phyloP scores from a whole-genome alignment of 2,888 invertebrate genomes.

The Epiblema foenella region DNA sequence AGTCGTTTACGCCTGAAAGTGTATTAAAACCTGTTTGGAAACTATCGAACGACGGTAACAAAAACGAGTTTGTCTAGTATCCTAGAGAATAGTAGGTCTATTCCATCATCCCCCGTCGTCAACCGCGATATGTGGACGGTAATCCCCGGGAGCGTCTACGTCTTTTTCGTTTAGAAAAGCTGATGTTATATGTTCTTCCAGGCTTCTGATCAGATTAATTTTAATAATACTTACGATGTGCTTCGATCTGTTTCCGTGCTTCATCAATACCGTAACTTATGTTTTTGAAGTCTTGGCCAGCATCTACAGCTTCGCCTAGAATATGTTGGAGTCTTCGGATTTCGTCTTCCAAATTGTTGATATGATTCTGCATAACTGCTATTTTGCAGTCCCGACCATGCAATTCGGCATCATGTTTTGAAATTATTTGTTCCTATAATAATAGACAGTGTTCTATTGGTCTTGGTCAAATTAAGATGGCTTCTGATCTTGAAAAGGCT shows the following conservation, averaged over 20 bases:
- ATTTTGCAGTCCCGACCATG: slow-evolving; percentile 67
- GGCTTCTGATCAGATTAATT: background rate
- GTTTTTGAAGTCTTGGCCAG: slow-evolving; percentile 67
- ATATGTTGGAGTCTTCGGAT: slow-evolving; percentile 62
- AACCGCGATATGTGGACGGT: no score
- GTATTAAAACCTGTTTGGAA: no score
- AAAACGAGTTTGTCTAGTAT: no score
- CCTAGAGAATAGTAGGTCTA: no score
- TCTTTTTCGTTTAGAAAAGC: no score
- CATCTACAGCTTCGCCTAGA: slow-evolving; percentile 61
- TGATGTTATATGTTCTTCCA: no score
- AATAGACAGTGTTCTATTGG: background rate
- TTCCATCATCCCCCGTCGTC: no score
- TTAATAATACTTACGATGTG: slow-evolving; percentile 67
- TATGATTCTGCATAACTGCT: slow-evolving; percentile 71
- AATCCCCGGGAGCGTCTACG: no score
- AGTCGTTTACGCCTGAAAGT: no score
- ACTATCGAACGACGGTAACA: no score
- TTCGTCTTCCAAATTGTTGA: slow-evolving; percentile 73
- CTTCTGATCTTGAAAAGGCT: no score
- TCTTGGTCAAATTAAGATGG: no score
- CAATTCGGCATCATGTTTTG: slow-evolving; percentile 63
- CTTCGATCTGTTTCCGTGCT: slow-evolving; percentile 68
- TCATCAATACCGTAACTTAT: slow-evolving; percentile 62
- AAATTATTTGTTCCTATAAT: slow-evolving; percentile 64